Conservation (phyloP, 2,888 invertebrate genomes). For the Drosophila ustulata region DNA sequence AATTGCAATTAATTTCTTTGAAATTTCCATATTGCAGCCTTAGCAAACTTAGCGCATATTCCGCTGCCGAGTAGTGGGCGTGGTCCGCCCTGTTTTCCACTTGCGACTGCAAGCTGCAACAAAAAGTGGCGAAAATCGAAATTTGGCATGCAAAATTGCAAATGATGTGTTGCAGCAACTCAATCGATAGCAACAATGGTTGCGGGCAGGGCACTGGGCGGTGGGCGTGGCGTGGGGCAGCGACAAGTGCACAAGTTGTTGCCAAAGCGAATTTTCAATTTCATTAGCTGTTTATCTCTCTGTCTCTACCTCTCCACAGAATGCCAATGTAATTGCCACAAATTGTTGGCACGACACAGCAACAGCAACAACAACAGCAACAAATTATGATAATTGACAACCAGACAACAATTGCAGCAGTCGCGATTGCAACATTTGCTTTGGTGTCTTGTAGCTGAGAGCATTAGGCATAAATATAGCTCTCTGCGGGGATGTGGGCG, state of each 20-base stretch:
- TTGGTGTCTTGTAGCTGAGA: constrained; percentile 1
- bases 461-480: constrained; percentile 28
- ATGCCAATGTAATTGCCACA: constrained; percentile 64
- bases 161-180: constrained; percentile 36
- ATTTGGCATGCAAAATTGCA: constrained; percentile 53
- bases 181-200: constrained; percentile 17
- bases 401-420: constrained; percentile 39
- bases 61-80: too few species aligned
- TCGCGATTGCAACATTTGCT: constrained; percentile 45
- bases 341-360: constrained; percentile 52
- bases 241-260: constrained; percentile 58
- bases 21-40: too few species aligned
- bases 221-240: constrained; percentile 40
- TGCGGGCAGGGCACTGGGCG: constrained; percentile 15
- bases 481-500: constrained; percentile 46
- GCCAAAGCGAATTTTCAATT: constrained; percentile 50
- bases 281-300: constrained; percentile 51
- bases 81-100: too few species aligned
- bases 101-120: constrained; percentile 1
- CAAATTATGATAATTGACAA: constrained; percentile 70
- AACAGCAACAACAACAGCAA: constrained; percentile 27
- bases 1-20: too few species aligned
- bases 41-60: too few species aligned
- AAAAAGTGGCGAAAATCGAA: constrained; percentile 2
- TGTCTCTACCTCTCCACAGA: constrained; percentile 24